phyloP scores from a whole-genome alignment of 1,140 invertebrate genomes.

The Tribolium madens region DNA sequence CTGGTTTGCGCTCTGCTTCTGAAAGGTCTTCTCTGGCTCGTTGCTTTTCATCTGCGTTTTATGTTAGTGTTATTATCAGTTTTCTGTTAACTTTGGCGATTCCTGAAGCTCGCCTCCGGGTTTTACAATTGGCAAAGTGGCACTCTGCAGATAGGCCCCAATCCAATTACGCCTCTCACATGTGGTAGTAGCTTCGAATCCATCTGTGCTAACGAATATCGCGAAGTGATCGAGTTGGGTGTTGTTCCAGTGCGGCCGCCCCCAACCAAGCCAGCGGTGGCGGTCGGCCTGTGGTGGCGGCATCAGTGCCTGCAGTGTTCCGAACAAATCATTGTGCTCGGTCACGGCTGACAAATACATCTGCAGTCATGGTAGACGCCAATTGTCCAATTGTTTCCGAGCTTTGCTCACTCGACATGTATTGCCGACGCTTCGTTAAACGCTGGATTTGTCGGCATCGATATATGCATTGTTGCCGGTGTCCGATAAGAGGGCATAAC shows the following conservation, averaged over 20 bases:
- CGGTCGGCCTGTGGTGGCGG: background rate
- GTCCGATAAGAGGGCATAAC: background rate
- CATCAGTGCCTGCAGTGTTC: conserved; percentile 20
- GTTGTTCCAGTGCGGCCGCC: background rate
- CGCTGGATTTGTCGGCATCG: conserved; percentile 7
- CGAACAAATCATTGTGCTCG: conserved; percentile 26
- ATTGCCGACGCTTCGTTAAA: background rate
- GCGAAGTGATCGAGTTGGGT: background rate
- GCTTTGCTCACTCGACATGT: conserved; percentile 13
- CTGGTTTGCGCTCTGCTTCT: too few species aligned
- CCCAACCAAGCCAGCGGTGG: background rate
- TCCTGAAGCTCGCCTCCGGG: too few species aligned
- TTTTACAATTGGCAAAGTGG: too few species aligned
- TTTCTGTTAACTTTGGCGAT: too few species aligned
- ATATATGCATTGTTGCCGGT: conserved; percentile 2
- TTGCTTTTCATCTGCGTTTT: too few species aligned
- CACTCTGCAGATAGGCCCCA: too few species aligned
- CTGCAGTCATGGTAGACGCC: conserved; percentile 41
- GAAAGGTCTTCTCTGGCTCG: too few species aligned
- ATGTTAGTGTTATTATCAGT: too few species aligned
- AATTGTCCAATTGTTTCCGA: conserved; percentile 47
- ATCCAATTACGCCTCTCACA: too few species aligned
- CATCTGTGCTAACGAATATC: too few species aligned
- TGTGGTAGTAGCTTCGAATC: too few species aligned
- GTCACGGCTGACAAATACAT: conserved; percentile 41